phyloP scores from a whole-genome alignment of 2,888 invertebrate species.

The Venusia cambrica region DNA sequence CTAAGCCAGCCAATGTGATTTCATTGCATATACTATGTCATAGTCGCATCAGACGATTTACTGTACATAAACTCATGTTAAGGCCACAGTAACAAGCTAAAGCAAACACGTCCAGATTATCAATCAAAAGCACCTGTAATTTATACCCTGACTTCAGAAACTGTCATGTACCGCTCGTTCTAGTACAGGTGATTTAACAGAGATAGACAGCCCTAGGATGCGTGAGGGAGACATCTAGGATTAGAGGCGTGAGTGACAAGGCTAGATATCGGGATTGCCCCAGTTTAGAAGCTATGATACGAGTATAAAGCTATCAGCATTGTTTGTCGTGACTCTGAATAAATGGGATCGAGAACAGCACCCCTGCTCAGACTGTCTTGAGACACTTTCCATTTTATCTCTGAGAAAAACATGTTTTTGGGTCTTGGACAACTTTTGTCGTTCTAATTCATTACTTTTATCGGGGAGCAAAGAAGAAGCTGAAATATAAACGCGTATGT shows the following conservation, averaged over 20 bases:
- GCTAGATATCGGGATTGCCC: conserved; percentile 68
- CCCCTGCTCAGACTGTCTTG: conserved; percentile 51
- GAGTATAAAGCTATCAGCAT: conserved; percentile 54
- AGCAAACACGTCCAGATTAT: too few species aligned
- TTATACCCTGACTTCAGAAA: conserved; percentile 12
- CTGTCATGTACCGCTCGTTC: conserved; percentile 21
- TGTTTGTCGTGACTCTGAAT: conserved; percentile 58
- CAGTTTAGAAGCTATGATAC: conserved; percentile 48
- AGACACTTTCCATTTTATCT: conserved; percentile 33
- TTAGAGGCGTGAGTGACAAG: conserved; percentile 51
- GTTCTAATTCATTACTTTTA: too few species aligned
- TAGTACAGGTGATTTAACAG: conserved; percentile 26
- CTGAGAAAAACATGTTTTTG: too few species aligned
- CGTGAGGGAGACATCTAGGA: conserved; percentile 43
- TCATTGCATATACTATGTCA: too few species aligned
- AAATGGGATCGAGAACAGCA: conserved; percentile 48
- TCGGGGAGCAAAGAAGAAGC: too few species aligned
- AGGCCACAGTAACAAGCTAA: too few species aligned
- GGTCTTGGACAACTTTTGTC: too few species aligned
- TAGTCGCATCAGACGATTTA: too few species aligned
- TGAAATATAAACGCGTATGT: too few species aligned
- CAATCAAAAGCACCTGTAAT: conserved; percentile 1
- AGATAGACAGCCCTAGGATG: conserved; percentile 39
- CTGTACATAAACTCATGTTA: too few species aligned
- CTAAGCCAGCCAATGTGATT: too few species aligned